Conservation (phyloP, 2,888 invertebrate genomes). For the Drosophila diplacantha region DNA sequence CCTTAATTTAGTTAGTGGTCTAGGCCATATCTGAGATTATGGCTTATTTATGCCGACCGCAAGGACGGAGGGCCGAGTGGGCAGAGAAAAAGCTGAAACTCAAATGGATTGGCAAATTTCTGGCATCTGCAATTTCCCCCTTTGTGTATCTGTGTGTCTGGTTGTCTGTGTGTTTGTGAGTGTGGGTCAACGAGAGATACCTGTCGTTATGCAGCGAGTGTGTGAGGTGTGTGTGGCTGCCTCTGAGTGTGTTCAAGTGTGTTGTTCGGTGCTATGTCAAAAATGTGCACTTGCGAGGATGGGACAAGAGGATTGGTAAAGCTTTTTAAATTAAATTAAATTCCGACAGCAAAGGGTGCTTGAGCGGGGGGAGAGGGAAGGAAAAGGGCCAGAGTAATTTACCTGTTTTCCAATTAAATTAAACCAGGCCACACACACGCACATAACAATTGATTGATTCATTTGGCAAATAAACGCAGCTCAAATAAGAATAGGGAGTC, state of each 20-base stretch:
- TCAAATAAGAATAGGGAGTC: background rate
- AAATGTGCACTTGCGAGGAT: constrained; percentile 50
- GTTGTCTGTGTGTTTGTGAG: background rate
- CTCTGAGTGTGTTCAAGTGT: constrained; percentile 17
- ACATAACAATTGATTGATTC: constrained; percentile 20
- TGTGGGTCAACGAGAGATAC: constrained; percentile 8
- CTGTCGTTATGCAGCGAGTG: background rate
- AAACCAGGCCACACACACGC: constrained; percentile 14
- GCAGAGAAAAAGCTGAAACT: constrained; percentile 12
- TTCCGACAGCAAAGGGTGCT: constrained; percentile 43
- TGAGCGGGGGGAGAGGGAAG: background rate
- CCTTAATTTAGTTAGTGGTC: constrained; percentile 11
- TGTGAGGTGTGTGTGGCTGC: background rate
- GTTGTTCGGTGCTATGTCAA: constrained; percentile 42
- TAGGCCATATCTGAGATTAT: constrained; percentile 8
- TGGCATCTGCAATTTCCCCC: constrained; percentile 31
- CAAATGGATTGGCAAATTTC: constrained; percentile 37
- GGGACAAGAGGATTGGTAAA: constrained; percentile 21
- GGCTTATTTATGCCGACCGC: constrained; percentile 3
- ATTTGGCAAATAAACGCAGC: constrained; percentile 17
- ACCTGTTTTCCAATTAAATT: constrained; percentile 34
- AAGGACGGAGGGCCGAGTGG: background rate
- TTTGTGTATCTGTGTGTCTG: background rate
- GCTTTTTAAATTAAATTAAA: constrained; percentile 59
- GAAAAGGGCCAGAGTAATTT: constrained; percentile 11